Percentiles rank a stretch among this genome's conserved stretches.
phyloP scores from a whole-genome alignment of 2,797 vertebrate genomes.

The Gila robusta region DNA sequence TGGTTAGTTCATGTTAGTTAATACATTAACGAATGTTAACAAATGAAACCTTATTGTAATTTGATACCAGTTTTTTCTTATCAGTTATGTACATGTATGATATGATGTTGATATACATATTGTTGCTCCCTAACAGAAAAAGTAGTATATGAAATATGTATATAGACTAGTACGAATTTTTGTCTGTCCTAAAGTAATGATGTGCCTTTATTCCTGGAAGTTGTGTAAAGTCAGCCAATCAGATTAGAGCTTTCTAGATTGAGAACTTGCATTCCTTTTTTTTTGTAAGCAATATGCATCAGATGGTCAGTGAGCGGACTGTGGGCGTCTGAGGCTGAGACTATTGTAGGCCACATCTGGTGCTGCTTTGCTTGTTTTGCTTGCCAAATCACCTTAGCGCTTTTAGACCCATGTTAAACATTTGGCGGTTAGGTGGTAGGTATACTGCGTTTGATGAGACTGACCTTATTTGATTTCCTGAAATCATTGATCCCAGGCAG shows the following conservation, averaged over 20 bases:
- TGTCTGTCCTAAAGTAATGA: neutral
- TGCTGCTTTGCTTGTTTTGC: constrained; percentile 15
- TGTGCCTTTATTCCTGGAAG: neutral
- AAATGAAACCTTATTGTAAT: no score
- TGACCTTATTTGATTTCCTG: constrained; percentile 54
- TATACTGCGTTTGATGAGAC: constrained; percentile 46
- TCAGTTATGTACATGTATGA: neutral
- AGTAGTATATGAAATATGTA: neutral
- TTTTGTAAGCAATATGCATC: neutral
- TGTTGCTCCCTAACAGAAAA: neutral
- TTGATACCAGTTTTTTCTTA: neutral
- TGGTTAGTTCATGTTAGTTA: no score
- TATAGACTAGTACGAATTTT: neutral
- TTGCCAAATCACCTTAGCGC: constrained; percentile 7
- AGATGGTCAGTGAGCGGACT: constrained; percentile 25
- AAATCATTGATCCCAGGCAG: constrained; percentile 50
- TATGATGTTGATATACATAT: neutral
- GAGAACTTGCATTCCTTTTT: neutral
- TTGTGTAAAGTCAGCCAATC: neutral
- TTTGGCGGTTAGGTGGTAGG: constrained; percentile 18
- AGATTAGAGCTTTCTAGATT: neutral
- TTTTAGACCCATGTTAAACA: constrained; percentile 29
- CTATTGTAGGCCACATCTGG: constrained; percentile 24
- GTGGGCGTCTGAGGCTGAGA: constrained; percentile 26
- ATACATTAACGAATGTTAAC: no score